Conservation (phyloP, 2,888 invertebrate genomes). For the Pachymerium ferrugineum region DNA sequence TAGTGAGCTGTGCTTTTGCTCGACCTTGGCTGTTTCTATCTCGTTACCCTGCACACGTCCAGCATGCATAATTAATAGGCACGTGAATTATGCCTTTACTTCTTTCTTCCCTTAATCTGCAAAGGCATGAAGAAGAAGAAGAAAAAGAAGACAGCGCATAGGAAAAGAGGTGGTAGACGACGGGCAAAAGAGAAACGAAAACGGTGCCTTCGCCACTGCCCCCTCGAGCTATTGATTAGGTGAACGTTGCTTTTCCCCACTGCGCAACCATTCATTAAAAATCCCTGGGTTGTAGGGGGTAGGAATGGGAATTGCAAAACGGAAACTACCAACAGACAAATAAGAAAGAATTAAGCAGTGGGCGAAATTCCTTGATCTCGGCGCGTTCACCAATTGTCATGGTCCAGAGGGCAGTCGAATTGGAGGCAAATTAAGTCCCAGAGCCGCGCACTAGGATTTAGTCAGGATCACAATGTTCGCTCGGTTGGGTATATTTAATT, state of each 20-base stretch:
- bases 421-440: conserved; percentile 5
- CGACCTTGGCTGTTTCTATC: conserved; percentile 13
- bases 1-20: conserved; percentile 19
- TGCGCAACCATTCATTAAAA: conserved; percentile 24
- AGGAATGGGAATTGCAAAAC: conserved; percentile 15
- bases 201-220: neutral
- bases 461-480: neutral
- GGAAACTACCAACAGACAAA: conserved; percentile 7
- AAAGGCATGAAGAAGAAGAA: conserved; percentile 11
- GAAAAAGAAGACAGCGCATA: neutral
- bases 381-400: neutral
- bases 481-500: conserved; percentile 1
- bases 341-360: neutral
- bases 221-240: conserved; percentile 25
- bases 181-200: neutral
- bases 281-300: conserved; percentile 6
- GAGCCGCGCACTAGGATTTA: neutral
- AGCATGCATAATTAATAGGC: conserved; percentile 15
- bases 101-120: conserved; percentile 16
- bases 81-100: conserved; percentile 24
- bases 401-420: conserved; percentile 23
- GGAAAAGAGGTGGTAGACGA: neutral
- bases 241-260: neutral
- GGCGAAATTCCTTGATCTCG: conserved; percentile 21
- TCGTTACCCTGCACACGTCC: conserved; percentile 23